Evolutionary conservation across 2,888 invertebrate species (phyloP), one percentile per base, ranked within the genome.

Genomic region (Arrhopalites spinosus): DNA sequence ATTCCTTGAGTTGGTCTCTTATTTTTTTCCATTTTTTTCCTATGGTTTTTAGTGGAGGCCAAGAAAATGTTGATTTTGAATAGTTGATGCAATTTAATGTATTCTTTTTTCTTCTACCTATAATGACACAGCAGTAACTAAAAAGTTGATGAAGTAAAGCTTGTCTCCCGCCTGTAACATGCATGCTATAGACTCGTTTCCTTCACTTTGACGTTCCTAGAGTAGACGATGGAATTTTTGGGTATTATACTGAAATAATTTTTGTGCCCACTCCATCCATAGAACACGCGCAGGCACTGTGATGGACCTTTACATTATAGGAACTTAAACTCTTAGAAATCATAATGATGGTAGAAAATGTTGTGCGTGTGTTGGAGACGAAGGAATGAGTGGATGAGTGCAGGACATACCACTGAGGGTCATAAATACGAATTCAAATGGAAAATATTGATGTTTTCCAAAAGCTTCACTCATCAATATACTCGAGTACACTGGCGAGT

Each of bases 381-480:
- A n/a, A n/a, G n/a, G n/a, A n/a, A n/a, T n/a, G n/a, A n/a, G n/a
- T n/a, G n/a, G n/a, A n/a, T n/a, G n/a, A n/a, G n/a, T n/a, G n/a
- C 53, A 56, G 20, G 53, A 13, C n/a, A 47, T 13, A 47, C 47
- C 47, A 47, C n/a, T n/a, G n/a, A 47, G n/a, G n/a, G 53, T 23
- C 53, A 56, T 56, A 56, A 56, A 56, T 56, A 56, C n/a, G 20
- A 56, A 56, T 56, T 8, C 53, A 56, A 56, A 56, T 56, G 53
- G 53, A 56, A 56, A 56, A 56, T 59, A 59, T 59, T 59, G 59
- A 59, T 59, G 25, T 59, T 59, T 25, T 59, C 59, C 23, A 15
- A 59, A 59, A 25, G 53, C 59, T 27, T 25, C 59, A 7, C 13
- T 59, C 59, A 59, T 59, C 45, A 50, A 50, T 17, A 5, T 5